Conservation (phyloP, 2,888 invertebrate genomes). For the Andrena trimmerana region DNA sequence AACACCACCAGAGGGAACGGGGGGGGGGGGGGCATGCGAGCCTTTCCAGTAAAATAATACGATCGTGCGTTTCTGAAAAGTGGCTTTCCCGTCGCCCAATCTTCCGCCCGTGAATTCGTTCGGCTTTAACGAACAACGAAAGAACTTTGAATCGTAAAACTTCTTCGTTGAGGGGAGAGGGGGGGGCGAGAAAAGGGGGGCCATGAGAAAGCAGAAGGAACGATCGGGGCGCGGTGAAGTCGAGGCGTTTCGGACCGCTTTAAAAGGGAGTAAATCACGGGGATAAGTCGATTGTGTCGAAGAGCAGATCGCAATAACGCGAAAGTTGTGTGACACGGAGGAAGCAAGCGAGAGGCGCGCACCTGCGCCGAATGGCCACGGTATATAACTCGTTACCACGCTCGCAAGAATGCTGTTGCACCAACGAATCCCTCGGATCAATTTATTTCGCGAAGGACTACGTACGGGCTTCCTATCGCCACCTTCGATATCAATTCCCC, state of each 20-base stretch:
- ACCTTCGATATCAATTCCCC: constrained; percentile 25
- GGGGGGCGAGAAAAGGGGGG: neutral
- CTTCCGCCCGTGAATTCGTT: constrained; percentile 61
- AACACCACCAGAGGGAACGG: constrained; percentile 48
- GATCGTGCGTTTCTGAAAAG: constrained; percentile 67
- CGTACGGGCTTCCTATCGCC: constrained; percentile 9
- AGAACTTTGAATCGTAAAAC: constrained; percentile 63
- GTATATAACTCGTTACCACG: constrained; percentile 31
- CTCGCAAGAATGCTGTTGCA: constrained; percentile 23
- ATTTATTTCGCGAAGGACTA: constrained; percentile 22
- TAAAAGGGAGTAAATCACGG: constrained; percentile 53
- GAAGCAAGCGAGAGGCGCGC: constrained; percentile 24
- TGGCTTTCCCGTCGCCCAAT: constrained; percentile 53
- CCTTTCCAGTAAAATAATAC: constrained; percentile 65
- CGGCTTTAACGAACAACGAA: constrained; percentile 64
- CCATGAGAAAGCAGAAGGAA: constrained; percentile 28
- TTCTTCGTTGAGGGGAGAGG: neutral
- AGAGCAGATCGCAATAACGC: constrained; percentile 47
- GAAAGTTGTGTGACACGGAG: constrained; percentile 43
- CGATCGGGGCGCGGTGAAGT: constrained; percentile 20
- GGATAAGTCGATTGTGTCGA: constrained; percentile 57
- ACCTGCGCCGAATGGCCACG: constrained; percentile 38
- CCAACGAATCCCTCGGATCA: constrained; percentile 6
- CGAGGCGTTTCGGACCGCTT: constrained; percentile 38
- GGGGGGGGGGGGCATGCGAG: constrained; percentile 36